Evolutionary conservation across 2,113 vertebrate genomes (phyloP).

Genomic region (Hylia prasina): DNA sequence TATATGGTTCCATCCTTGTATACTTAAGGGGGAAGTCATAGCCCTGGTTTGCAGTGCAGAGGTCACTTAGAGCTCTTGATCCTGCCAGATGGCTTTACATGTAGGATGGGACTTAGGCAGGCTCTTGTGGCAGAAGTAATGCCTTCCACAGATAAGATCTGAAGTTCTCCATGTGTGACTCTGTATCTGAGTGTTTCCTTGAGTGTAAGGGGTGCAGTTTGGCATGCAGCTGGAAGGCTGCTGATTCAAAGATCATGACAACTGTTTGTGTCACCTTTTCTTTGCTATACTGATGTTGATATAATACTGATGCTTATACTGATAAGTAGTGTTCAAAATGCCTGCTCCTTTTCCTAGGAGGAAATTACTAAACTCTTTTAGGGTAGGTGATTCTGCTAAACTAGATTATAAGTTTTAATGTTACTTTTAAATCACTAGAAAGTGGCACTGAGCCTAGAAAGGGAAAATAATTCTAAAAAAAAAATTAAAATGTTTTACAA

Average conservation of each 20-base stretch:
- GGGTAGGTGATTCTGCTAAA: background rate
- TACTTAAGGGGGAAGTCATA: background rate
- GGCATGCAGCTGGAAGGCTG: background rate
- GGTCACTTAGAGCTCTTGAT: background rate
- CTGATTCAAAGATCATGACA: background rate
- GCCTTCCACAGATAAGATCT: background rate
- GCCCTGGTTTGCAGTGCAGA: background rate
- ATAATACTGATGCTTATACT: background rate
- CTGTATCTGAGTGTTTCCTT: background rate
- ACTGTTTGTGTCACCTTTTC: background rate
- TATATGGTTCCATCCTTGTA: background rate
- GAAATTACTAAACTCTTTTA: background rate
- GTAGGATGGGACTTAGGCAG: background rate
- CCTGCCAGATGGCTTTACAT: background rate
- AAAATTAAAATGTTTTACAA: background rate
- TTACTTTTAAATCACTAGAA: background rate
- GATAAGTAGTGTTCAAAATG: background rate
- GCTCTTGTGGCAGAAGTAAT: background rate
- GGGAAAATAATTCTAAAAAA: background rate
- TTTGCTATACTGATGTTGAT: background rate
- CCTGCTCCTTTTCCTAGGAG: background rate
- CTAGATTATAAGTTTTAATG: background rate
- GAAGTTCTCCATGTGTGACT: background rate
- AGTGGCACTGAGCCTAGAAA: background rate
- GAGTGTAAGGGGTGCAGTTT: background rate